These are phyloP conservation scores for Acronicta alni DNA, from an alignment of 2,888 invertebrate genomes.

Conservation along the genomic window DNA sequence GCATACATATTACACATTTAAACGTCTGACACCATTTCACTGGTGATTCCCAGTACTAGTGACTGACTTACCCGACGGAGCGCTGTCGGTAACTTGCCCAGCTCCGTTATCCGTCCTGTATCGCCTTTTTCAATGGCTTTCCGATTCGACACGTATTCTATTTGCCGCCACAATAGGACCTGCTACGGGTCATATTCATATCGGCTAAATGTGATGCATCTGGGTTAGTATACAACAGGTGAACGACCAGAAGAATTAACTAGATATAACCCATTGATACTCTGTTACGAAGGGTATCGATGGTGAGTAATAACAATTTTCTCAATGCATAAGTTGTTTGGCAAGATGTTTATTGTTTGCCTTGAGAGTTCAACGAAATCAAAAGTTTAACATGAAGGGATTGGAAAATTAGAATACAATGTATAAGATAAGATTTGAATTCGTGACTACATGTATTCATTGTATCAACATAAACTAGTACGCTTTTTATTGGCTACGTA, in stretches of 20 bases:
- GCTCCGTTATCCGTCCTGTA: slow-evolving; percentile 83
- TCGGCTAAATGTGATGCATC: slow-evolving; percentile 78
- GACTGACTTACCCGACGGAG: slow-evolving; percentile 65
- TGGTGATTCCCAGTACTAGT: slow-evolving; percentile 67
- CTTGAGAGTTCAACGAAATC: slow-evolving; percentile 49
- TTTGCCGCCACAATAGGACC: slow-evolving; percentile 79
- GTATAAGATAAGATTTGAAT: slow-evolving; percentile 23
- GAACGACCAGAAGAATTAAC: slow-evolving; percentile 69
- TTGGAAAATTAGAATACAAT: slow-evolving; percentile 41
- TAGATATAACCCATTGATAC: slow-evolving; percentile 19
- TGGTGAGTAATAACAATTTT: slow-evolving; percentile 50
- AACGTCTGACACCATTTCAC: slow-evolving; percentile 40
- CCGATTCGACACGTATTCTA: slow-evolving; percentile 86
- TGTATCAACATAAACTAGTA: slow-evolving; percentile 10
- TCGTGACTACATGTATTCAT: slow-evolving; percentile 6
- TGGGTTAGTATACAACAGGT: slow-evolving; percentile 79
- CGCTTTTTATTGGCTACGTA: slow-evolving; percentile 1
- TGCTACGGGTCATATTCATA: slow-evolving; percentile 82
- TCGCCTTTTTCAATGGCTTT: slow-evolving; percentile 84
- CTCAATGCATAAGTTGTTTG: slow-evolving; percentile 29
- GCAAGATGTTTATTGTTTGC: slow-evolving; percentile 35
- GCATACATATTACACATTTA: slow-evolving; percentile 37
- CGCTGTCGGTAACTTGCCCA: slow-evolving; percentile 55
- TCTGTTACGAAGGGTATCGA: slow-evolving; percentile 39
- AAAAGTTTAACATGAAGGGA: slow-evolving; percentile 34